Evolutionary conservation across 2,113 vertebrate genomes (phyloP).

Genomic region (Bambusicola thoracicus): DNA sequence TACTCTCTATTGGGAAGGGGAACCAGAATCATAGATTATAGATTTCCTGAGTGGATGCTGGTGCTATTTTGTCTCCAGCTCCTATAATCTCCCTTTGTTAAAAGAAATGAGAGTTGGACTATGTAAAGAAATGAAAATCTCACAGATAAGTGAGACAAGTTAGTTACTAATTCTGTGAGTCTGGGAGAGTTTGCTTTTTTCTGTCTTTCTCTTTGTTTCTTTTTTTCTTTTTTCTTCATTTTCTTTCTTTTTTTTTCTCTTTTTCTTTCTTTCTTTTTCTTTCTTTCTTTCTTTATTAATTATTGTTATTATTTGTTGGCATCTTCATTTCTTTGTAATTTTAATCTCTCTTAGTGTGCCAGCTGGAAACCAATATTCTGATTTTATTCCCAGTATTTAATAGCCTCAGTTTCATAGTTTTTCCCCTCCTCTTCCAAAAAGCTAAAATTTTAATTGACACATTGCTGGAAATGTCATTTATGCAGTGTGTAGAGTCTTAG

Average conservation of each 20-base stretch:
- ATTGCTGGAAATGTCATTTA: conserved; percentile 74
- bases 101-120: neutral
- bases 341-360: conserved; percentile 49
- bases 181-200: neutral
- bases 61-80: neutral
- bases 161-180: neutral
- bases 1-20: neutral
- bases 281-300: neutral
- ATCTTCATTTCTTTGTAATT: conserved; percentile 58
- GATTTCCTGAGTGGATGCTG: neutral
- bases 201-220: neutral
- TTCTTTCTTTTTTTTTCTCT: neutral
- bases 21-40: neutral
- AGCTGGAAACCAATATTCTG: conserved; percentile 69
- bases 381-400: conserved; percentile 68
- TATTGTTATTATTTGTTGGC: neutral
- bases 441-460: conserved; percentile 74
- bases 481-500: conserved; percentile 11
- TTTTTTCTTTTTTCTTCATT: too few relatives aligned
- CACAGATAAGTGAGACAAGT: neutral
- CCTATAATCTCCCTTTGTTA: neutral
- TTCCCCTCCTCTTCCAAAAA: conserved; percentile 48
- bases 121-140: neutral
- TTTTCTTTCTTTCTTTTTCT: neutral
- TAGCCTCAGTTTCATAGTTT: conserved; percentile 38